phyloP scores from a whole-genome alignment of 2,797 vertebrate genomes.

The Macropus fuliginosus region DNA sequence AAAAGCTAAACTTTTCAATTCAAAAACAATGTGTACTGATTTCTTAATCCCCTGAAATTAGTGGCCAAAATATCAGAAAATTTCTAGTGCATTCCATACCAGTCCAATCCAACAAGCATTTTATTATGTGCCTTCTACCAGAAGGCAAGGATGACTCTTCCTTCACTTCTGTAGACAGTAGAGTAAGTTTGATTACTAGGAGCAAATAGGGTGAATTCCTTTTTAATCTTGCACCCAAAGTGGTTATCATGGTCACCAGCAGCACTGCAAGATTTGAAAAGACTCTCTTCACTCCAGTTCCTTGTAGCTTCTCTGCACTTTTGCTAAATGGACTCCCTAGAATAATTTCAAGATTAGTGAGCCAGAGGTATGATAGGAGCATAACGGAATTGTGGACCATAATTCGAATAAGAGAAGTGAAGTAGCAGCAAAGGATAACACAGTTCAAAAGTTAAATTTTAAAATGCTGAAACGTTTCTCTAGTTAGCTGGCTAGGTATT shows the following conservation, averaged over 20 bases:
- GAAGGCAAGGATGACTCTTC: not conserved
- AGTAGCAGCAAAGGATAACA: not conserved
- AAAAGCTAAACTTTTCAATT: not conserved
- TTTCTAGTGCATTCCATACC: not conserved
- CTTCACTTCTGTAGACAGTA: not conserved
- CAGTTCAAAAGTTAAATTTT: not conserved
- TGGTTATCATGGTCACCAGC: not conserved
- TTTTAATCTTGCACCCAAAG: not conserved
- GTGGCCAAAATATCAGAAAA: not conserved
- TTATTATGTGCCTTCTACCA: not conserved
- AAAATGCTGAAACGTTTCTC: not conserved
- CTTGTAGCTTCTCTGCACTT: not conserved
- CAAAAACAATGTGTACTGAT: not conserved
- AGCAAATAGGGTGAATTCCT: not conserved
- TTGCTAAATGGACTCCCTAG: not conserved
- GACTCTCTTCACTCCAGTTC: not conserved
- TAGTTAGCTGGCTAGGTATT: not conserved
- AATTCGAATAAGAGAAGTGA: not conserved
- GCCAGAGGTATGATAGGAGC: not conserved
- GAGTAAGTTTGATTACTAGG: not conserved
- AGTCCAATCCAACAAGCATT: not conserved
- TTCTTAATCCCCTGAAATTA: not conserved
- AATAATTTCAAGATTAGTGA: not conserved
- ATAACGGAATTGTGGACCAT: not conserved
- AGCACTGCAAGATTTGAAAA: not conserved